Percentiles rank a stretch among this genome's conserved stretches.
Evolutionary conservation across 2,797 vertebrate genomes (phyloP).

Genomic region (Ctenochaetus hawaiiensis): DNA sequence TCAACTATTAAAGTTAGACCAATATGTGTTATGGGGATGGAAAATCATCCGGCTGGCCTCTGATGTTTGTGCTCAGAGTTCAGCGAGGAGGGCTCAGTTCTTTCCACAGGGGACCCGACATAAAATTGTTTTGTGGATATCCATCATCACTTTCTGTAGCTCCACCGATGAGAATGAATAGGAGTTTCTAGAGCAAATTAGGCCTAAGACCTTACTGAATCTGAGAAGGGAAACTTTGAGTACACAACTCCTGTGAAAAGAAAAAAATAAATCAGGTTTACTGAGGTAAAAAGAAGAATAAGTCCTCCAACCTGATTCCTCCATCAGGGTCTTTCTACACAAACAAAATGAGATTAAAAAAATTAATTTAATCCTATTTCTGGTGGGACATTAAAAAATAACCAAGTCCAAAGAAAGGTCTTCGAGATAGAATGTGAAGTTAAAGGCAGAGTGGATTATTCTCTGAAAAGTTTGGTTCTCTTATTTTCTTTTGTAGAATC

Average conservation of each 20-base stretch:
- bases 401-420: not conserved
- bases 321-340: not conserved
- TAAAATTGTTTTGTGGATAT: constrained; percentile 51
- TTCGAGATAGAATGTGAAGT: not conserved
- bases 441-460: not conserved
- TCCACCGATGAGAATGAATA: constrained; percentile 20
- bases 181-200: constrained; percentile 16
- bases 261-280: not conserved
- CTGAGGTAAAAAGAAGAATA: not conserved
- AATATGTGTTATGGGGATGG: constrained; percentile 35
- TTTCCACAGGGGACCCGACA: constrained; percentile 21
- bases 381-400: not conserved
- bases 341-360: not conserved
- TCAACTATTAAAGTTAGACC: constrained; percentile 47
- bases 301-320: not conserved
- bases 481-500: not conserved
- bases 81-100: constrained; percentile 2
- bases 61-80: constrained; percentile 42
- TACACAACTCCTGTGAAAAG: constrained; percentile 4
- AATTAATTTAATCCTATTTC: not conserved
- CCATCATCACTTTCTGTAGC: constrained; percentile 38
- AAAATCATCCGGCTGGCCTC: constrained; percentile 42
- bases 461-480: not conserved
- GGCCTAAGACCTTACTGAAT: constrained; percentile 1
- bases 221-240: not conserved